Percentiles rank a stretch among this genome's conserved stretches.
phyloP scores from a whole-genome alignment of 2,113 vertebrate genomes.

The Cinclus mexicanus region DNA sequence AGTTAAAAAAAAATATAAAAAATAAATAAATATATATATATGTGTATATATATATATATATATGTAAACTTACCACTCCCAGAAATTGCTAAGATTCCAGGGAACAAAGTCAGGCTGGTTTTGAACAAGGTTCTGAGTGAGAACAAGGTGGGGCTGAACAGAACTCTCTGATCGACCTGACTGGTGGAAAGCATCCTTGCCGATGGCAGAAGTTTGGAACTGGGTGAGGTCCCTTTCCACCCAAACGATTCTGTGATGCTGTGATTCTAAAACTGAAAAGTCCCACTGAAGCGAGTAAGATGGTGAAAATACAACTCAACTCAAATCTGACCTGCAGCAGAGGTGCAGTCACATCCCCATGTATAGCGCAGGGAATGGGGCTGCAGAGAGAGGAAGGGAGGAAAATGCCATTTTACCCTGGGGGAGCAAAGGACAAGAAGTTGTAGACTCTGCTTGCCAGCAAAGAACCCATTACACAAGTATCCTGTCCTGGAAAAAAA shows the following conservation, averaged over 20 bases:
- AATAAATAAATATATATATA: too few relatives aligned
- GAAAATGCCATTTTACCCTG: rapidly evolving
- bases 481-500: not conserved
- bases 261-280: not conserved
- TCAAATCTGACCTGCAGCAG: not conserved
- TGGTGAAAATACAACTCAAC: rapidly evolving
- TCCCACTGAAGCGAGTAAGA: rapidly evolving
- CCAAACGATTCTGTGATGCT: not conserved
- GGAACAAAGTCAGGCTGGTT: not conserved
- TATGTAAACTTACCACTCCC: not conserved
- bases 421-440: not conserved
- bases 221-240: not conserved
- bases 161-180: not conserved
- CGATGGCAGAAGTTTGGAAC: not conserved
- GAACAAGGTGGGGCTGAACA: not conserved
- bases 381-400: not conserved
- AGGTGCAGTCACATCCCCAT: rapidly evolving
- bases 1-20: not conserved
- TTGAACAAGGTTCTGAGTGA: not conserved
- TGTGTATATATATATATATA: too few relatives aligned
- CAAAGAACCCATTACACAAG: rapidly evolving
- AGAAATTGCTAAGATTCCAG: rapidly evolving
- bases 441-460: not conserved
- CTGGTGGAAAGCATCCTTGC: not conserved
- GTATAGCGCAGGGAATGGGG: not conserved